Percentiles rank a stretch among this genome's conserved stretches.
Conservation (phyloP, 92 coral and sea anemone species). For the Zoanthus solanderi region DNA sequence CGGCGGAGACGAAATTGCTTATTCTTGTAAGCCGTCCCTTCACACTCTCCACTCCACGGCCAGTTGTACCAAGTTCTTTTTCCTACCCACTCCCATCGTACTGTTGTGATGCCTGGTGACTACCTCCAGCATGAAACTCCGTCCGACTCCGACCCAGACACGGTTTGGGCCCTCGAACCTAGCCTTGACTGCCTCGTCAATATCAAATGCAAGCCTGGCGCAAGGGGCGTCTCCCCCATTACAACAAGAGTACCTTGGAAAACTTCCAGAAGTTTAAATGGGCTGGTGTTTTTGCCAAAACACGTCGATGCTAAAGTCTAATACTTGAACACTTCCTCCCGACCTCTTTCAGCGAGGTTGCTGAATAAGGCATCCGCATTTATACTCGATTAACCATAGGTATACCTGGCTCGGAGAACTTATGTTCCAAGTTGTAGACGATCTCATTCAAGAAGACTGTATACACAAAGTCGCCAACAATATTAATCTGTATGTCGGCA, state of each 20-base stretch:
- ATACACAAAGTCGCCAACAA: too few relatives aligned
- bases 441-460: too few relatives aligned
- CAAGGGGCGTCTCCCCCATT: too few relatives aligned
- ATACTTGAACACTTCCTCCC: slow-evolving; percentile 40
- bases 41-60: slow-evolving; percentile 56
- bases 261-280: slow-evolving; percentile 48
- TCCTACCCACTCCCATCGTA: slow-evolving; percentile 58
- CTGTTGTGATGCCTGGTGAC: slow-evolving; percentile 67
- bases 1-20: slow-evolving; percentile 47
- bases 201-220: too few relatives aligned
- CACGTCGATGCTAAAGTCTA: slow-evolving; percentile 47
- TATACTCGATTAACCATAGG: slow-evolving; percentile 55
- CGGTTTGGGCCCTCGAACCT: not conserved
- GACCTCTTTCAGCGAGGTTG: not conserved
- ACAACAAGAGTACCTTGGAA: slow-evolving; percentile 32
- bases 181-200: too few relatives aligned
- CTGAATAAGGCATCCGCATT: slow-evolving; percentile 28
- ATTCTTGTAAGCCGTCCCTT: slow-evolving; percentile 34
- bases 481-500: too few relatives aligned
- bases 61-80: slow-evolving; percentile 62
- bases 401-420: slow-evolving; percentile 59
- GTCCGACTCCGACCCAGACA: not conserved
- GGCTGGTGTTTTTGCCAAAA: not conserved
- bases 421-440: too few relatives aligned
- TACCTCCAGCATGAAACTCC: slow-evolving; percentile 10